A percentile compares a stretch with the other conserved stretches of the same genome.
These are phyloP conservation scores for Mormyrus iriodes DNA, from an alignment of 2,113 vertebrate genomes.

Conservation along the genomic window DNA sequence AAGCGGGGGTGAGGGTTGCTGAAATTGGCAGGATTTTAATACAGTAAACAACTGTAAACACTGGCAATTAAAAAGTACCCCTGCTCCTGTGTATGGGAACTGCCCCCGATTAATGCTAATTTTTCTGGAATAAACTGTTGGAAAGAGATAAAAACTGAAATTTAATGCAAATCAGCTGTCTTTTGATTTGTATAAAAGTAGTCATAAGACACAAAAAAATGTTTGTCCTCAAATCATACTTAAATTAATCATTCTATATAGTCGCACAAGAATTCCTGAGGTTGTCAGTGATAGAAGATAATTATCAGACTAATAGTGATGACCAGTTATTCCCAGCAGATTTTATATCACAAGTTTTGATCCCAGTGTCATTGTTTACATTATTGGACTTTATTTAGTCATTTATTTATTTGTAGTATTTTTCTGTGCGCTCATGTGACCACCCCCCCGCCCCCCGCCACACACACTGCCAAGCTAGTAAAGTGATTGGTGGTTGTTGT, in stretches of 20 bases:
- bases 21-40: not conserved
- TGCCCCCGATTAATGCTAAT: not conserved
- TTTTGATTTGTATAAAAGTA: not conserved
- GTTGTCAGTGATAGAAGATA: not conserved
- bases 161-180: not conserved
- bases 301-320: not conserved
- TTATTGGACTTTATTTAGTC: not conserved
- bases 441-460: not conserved
- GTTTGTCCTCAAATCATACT: not conserved
- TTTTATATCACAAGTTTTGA: not conserved
- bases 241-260: not conserved
- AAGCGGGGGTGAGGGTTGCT: not conserved
- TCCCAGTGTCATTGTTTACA: not conserved
- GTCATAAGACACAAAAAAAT: not conserved
- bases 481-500: not conserved
- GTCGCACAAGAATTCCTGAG: not conserved
- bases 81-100: not conserved
- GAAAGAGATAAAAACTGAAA: not conserved
- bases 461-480: no score
- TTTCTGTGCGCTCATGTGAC: not conserved
- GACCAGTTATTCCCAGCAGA: not conserved
- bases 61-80: not conserved
- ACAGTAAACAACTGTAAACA: not conserved
- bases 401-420: not conserved
- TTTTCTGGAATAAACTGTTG: not conserved